A percentile compares a stretch with the other conserved stretches of the same genome.
Conservation (phyloP, 2,797 vertebrate species). For the Megalops cyprinoides region DNA sequence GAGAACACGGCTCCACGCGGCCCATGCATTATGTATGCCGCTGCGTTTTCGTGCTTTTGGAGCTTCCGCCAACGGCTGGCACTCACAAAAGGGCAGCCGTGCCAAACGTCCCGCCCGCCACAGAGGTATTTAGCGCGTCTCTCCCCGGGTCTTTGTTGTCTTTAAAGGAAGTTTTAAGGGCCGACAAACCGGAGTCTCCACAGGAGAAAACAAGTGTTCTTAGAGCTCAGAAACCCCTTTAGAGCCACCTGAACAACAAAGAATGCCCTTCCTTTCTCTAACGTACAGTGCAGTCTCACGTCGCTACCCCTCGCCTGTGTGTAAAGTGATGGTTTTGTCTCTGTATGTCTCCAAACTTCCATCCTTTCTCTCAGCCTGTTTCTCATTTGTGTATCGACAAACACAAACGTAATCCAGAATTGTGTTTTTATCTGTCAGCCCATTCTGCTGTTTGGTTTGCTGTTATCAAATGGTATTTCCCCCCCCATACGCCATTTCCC, state of each 20-base stretch:
- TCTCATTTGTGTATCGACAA: background rate
- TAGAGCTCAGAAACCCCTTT: too few relatives aligned
- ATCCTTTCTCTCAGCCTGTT: background rate
- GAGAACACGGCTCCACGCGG: too few relatives aligned
- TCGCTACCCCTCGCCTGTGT: too few relatives aligned
- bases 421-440: background rate
- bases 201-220: conserved; percentile 6
- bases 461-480: background rate
- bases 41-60: too few relatives aligned
- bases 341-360: background rate
- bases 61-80: too few relatives aligned
- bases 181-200: background rate
- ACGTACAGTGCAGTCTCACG: too few relatives aligned
- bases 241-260: too few relatives aligned
- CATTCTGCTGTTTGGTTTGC: background rate
- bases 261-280: background rate
- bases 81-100: too few relatives aligned
- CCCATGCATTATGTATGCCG: too few relatives aligned
- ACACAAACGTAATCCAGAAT: background rate
- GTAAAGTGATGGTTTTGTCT: too few relatives aligned
- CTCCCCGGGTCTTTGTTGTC: background rate
- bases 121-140: background rate
- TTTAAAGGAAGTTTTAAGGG: background rate
- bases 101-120: background rate
- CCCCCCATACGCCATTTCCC: background rate